Evolutionary conservation across 2,113 vertebrate species (phyloP).

Genomic region (Chrysochloris asiatica): DNA sequence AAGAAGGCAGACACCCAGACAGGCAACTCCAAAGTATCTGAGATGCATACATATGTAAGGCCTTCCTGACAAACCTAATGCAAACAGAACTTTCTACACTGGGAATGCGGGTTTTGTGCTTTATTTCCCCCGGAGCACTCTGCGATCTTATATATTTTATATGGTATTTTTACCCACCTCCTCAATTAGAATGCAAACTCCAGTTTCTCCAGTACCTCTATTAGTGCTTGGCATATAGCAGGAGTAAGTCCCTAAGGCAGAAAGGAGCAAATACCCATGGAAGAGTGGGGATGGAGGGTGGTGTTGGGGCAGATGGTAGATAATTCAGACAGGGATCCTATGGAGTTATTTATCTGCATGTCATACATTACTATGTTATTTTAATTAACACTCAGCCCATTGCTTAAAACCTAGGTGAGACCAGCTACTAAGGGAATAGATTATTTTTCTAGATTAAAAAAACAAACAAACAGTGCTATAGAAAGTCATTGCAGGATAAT

Average conservation of each 20-base stretch:
- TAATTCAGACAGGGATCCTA: not conserved
- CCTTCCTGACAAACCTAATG: not conserved
- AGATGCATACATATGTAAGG: not conserved
- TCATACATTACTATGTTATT: not conserved
- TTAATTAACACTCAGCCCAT: not conserved
- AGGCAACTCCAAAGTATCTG: not conserved
- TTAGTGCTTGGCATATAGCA: not conserved
- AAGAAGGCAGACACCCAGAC: not conserved
- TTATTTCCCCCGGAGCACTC: not conserved
- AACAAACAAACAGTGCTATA: not conserved
- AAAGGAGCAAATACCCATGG: not conserved
- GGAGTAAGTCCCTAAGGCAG: too few species aligned
- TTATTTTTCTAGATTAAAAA: not conserved
- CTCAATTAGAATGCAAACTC: not conserved
- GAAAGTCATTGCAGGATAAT: too few species aligned
- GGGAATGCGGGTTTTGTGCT: not conserved
- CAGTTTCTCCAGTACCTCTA: not conserved
- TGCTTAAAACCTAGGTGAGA: not conserved
- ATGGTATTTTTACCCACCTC: not conserved
- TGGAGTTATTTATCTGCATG: not conserved
- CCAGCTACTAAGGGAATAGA: not conserved
- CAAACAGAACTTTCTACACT: not conserved
- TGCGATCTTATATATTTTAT: not conserved
- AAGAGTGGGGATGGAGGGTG: not conserved
- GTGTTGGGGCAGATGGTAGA: not conserved